Base-by-base conservation (phyloP, 2,113 vertebrate genomes). In the Oncorhynchus mykiss region DNA sequence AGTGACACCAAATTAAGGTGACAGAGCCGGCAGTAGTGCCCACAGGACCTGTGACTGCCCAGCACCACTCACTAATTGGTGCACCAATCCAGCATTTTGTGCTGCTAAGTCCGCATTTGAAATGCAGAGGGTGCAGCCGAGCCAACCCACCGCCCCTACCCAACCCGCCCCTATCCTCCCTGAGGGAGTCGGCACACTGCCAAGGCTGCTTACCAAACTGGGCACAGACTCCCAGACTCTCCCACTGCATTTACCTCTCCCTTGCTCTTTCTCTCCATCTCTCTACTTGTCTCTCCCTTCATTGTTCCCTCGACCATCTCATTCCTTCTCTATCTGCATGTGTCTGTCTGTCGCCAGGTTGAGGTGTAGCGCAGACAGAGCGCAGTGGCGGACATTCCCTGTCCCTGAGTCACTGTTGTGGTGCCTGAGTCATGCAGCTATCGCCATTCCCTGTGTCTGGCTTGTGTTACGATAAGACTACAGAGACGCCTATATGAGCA, bases 311-410 rank as follows among this genome's bases (percentile, higher is more conserved):
- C 16, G 6, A 25, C 25, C 49, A 45, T 39, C 12, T 68, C 29
- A 31, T 20, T 34, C 31, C 29, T 31, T 67, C 16, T 31, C 67
- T 18, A 85, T 88, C 88, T 82, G 64, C 0, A 49, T 13, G 73
- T 71, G 73, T 71, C 71, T 89, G 82, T 89, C 84, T 74, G 73
- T 54, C 51, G 16, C 16, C 70, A 27, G 82, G 72, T 85, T 1
- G 78, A 82, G 84, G 84, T 89, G 85, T 71, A 67, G 64, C 70
- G 81, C 84, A 82, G 88, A 84, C 82, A 70, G 74, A 88, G 76
- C 70, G 80, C 78, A n/a, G 11, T 67, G 76, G 83, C 84, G 81
- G 85, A 91, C 90, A 88, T 90, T 91, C 85, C 77, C 86, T 3
- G 70, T 78, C 82, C 74, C 77, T 87, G 88, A 91, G 73, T 88